These are phyloP conservation scores for Phragmatobia fuliginosa DNA, from an alignment of 2,888 invertebrate species.

Conservation along the genomic window DNA sequence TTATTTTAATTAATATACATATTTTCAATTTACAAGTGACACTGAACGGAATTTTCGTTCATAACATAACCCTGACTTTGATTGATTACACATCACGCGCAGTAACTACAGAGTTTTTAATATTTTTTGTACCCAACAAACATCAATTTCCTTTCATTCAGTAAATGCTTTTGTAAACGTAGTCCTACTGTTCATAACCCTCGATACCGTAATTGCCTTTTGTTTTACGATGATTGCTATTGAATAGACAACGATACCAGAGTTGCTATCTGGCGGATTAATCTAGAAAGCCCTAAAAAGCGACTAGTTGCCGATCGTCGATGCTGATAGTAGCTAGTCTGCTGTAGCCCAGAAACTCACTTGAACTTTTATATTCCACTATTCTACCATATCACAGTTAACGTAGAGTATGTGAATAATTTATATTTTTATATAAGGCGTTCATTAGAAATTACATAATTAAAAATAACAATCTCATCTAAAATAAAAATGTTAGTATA, in stretches of 20 bases:
- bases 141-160: background rate
- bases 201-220: background rate
- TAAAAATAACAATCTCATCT: too few species aligned
- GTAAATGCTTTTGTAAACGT: background rate
- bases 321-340: too few species aligned
- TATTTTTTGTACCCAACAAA: constrained; percentile 4
- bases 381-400: too few species aligned
- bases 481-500: too few species aligned
- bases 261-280: background rate
- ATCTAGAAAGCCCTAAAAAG: background rate
- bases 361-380: too few species aligned
- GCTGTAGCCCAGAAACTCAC: too few species aligned
- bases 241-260: background rate
- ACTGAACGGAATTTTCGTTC: background rate
- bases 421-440: too few species aligned
- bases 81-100: constrained; percentile 15
- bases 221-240: background rate
- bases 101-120: background rate
- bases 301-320: too few species aligned
- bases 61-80: background rate
- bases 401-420: too few species aligned
- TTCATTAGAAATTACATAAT: too few species aligned
- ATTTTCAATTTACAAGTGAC: constrained; percentile 1
- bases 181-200: background rate
- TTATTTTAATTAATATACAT: background rate